These are phyloP conservation scores for Colistium nudipinnis DNA, from an alignment of 2,113 vertebrate genomes.

Conservation along the genomic window DNA sequence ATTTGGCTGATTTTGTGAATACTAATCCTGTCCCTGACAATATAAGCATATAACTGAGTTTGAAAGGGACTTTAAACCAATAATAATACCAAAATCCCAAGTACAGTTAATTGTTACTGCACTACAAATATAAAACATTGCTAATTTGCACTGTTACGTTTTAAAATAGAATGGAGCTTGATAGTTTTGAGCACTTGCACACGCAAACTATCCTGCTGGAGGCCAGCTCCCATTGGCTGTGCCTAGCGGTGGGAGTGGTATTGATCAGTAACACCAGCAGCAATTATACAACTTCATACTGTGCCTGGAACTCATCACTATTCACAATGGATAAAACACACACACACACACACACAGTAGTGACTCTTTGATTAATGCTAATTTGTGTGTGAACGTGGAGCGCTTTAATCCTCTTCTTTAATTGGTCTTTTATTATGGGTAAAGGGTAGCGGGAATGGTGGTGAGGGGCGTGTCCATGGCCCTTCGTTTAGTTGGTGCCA, in stretches of 20 bases:
- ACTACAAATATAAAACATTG: too few relatives aligned
- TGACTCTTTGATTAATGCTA: slow-evolving; percentile 78
- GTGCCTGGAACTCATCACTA: slow-evolving; percentile 66
- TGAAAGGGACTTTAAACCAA: too few relatives aligned
- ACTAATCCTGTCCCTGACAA: too few relatives aligned
- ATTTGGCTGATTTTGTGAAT: too few relatives aligned
- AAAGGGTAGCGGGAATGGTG: background rate
- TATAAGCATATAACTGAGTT: too few relatives aligned
- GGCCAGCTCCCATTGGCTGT: slow-evolving; percentile 43
- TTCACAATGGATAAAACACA: slow-evolving; percentile 51
- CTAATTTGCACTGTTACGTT: too few relatives aligned
- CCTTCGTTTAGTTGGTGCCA: slow-evolving; percentile 66
- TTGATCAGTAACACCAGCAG: slow-evolving; percentile 74
- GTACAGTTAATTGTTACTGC: too few relatives aligned
- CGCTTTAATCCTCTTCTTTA: slow-evolving; percentile 71
- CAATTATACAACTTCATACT: slow-evolving; percentile 74
- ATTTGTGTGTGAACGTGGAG: slow-evolving; percentile 70
- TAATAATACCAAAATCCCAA: too few relatives aligned
- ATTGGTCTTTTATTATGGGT: slow-evolving; percentile 70
- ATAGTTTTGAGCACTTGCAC: too few relatives aligned
- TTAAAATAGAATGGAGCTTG: too few relatives aligned
- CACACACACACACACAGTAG: slow-evolving; percentile 39
- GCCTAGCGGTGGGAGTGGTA: slow-evolving; percentile 54
- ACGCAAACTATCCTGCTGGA: slow-evolving; percentile 22
- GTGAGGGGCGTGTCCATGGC: slow-evolving; percentile 62